Evolutionary conservation across 2,113 vertebrate species (phyloP).

Genomic region (Struthidea cinerea): DNA sequence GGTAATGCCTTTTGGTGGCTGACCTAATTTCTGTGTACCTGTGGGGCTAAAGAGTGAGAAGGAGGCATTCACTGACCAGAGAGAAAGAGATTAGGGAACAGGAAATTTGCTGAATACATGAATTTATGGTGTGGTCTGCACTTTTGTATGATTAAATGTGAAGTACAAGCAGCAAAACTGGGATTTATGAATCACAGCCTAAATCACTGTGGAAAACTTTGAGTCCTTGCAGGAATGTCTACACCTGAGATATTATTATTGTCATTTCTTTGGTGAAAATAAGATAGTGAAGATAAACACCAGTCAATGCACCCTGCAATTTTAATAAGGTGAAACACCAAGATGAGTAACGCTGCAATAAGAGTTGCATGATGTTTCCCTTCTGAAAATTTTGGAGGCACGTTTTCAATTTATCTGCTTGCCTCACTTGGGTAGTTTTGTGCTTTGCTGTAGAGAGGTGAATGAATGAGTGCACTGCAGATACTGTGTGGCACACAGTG

Average conservation of each 20-base stretch:
- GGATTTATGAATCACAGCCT: not conserved
- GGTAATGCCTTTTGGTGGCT: not conserved
- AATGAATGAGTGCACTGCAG: not conserved
- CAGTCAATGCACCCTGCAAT: not conserved
- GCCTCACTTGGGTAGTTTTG: not conserved
- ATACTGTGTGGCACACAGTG: not conserved
- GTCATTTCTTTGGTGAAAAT: not conserved
- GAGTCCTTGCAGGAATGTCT: not conserved
- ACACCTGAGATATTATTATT: not conserved
- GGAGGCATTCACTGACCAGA: not conserved
- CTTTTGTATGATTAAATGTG: not conserved
- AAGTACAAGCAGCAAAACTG: not conserved
- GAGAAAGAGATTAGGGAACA: conserved; percentile 38
- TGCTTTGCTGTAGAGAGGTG: not conserved
- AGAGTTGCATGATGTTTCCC: not conserved
- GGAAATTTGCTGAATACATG: conserved; percentile 46
- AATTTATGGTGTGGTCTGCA: conserved; percentile 9
- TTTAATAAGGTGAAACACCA: not conserved
- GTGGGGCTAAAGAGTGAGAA: not conserved
- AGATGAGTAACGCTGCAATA: not conserved
- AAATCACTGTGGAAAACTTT: not conserved
- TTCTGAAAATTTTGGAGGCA: not conserved
- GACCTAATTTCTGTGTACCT: conserved; percentile 13
- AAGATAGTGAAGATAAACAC: not conserved
- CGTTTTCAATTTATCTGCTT: not conserved